These are phyloP conservation scores for Corvus hawaiiensis DNA, from an alignment of 2,113 vertebrate species.

Conservation along the genomic window DNA sequence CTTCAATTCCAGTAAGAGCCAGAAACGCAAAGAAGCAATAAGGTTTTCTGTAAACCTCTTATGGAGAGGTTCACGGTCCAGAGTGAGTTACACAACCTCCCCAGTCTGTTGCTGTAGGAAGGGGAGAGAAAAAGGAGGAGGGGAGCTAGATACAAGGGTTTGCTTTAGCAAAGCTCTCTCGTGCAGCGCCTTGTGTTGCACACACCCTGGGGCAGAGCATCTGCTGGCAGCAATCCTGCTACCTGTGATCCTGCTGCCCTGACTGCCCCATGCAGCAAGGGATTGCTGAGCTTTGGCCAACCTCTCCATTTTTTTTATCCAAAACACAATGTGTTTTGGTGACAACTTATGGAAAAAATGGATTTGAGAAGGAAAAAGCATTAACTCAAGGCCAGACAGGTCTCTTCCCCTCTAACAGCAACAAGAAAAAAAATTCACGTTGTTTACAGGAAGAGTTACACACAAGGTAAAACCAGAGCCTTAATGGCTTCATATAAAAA, in stretches of 20 bases:
- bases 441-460: not conserved
- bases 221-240: not conserved
- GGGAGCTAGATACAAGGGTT: not conserved
- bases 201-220: not conserved
- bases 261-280: not conserved
- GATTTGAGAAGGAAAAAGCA: not conserved
- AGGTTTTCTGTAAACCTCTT: not conserved
- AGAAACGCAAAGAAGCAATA: not conserved
- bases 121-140: not conserved
- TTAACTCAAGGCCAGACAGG: not conserved
- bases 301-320: not conserved
- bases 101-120: not conserved
- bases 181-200: not conserved
- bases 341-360: not conserved
- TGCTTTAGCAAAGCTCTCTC: not conserved
- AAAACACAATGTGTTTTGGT: not conserved
- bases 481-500: not conserved
- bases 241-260: not conserved
- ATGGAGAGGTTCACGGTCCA: accelerated
- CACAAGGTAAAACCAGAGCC: not conserved
- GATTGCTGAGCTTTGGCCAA: not conserved
- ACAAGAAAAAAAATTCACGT: accelerated
- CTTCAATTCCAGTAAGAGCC: not conserved
- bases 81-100: not conserved
- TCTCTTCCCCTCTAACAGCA: not conserved